A percentile compares a stretch with the other conserved stretches of the same genome.
Conservation (phyloP, 2,797 vertebrate genomes). For the Tokudaia tokunoshimensis region DNA sequence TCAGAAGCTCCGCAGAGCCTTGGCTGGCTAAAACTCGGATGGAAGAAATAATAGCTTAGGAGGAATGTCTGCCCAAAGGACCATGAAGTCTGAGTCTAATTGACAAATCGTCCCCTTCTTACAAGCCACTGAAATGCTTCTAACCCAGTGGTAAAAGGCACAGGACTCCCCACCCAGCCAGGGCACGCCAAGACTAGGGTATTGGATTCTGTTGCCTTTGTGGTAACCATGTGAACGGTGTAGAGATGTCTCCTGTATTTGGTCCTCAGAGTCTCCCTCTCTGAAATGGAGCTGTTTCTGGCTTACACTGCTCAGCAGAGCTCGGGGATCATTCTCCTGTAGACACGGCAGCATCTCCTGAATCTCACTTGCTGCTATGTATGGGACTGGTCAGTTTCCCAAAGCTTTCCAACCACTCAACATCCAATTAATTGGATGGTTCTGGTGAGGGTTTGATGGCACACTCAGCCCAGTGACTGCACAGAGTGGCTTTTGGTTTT, state of each 20-base stretch:
- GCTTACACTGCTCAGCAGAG: neutral
- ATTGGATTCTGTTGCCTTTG: neutral
- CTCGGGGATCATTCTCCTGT: neutral
- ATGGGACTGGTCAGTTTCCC: neutral
- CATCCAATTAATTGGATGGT: neutral
- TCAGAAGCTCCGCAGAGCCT: neutral
- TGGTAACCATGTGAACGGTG: neutral
- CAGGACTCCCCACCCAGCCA: neutral
- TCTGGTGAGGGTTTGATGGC: neutral
- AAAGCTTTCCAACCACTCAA: neutral
- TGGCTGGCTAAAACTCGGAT: neutral
- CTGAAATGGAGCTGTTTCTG: neutral
- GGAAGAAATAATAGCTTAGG: constrained; percentile 4
- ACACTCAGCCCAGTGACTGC: neutral
- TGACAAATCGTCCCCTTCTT: neutral
- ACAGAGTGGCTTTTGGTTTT: neutral
- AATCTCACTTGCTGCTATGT: neutral
- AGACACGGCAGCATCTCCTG: neutral
- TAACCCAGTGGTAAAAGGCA: neutral
- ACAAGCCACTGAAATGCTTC: neutral
- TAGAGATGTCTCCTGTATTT: neutral
- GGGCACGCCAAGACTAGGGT: neutral
- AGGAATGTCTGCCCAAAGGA: neutral
- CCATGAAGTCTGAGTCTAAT: constrained; percentile 44
- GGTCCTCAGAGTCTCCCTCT: neutral